phyloP scores from a whole-genome alignment of 2,113 vertebrate species.

The Chaetops frenatus region DNA sequence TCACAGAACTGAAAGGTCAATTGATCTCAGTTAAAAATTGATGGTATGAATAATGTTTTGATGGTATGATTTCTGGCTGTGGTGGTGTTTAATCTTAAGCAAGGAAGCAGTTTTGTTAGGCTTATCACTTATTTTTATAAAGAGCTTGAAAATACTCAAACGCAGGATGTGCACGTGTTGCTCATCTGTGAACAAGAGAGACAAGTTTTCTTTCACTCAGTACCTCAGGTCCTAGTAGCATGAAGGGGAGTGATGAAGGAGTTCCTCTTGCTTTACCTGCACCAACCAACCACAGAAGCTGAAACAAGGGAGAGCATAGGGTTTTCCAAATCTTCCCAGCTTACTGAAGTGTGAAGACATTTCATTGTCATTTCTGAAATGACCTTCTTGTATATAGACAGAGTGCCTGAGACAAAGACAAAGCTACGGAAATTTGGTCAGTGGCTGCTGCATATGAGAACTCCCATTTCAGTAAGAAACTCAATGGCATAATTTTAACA shows the following conservation, averaged over 20 bases:
- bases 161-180: neutral
- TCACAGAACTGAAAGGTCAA: neutral
- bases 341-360: neutral
- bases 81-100: neutral
- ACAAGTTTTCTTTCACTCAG: neutral
- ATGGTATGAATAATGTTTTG: neutral
- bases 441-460: neutral
- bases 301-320: neutral
- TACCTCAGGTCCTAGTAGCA: neutral
- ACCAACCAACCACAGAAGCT: neutral
- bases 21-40: conserved; percentile 35
- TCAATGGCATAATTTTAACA: neutral
- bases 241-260: neutral
- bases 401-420: neutral
- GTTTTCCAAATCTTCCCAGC: neutral
- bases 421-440: neutral
- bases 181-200: neutral
- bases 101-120: neutral
- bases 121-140: neutral
- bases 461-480: neutral
- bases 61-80: neutral
- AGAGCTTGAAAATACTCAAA: neutral
- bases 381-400: neutral
- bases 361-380: neutral
- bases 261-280: neutral